Base-by-base conservation (phyloP, 1,140 invertebrate species). In the Hyphantria cunea region DNA sequence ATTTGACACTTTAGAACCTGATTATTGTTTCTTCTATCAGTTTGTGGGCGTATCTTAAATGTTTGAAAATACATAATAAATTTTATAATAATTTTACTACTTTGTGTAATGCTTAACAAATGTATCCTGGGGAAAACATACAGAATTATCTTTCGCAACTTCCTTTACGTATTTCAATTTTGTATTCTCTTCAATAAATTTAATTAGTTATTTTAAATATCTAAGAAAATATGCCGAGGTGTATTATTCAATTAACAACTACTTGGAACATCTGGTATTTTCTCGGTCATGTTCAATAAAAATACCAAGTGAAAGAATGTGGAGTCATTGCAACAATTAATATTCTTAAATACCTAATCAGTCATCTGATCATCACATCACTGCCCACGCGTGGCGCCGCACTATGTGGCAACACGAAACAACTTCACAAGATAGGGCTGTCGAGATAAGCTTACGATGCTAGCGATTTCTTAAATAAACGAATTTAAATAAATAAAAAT, bases 331-430 rank as follows among this genome's bases (percentile, higher is more conserved):
- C 74, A 74, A 86, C 82, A 80, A 84, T 86, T 82, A 73, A 73
- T 76, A 83, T 80, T 80, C 78, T 78, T 86, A 86, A 86, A 84
- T 80, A 82, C 72, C 75, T 83, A 89, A 89, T 87, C 84, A 86
- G 84, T 86, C 86, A 87, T 74, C 59, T 67, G 71, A 69, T 84
- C 79, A 86, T 84, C 82, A 74, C 68, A 66, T 53, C 53, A 55
- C 70, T 49, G 61, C 86, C 86, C 80, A 89, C 86, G 84, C 82
- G 68, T 70, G 80, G 82, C 84, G 82, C 84, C 84, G 73, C 49
- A 63, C 55, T 68, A 65, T 82, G 80, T 72, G 69, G 80, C 72
- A 83, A 86, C 63, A 69, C 59, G 60, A 62, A 67, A 66, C 63
- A 42, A 65, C 64, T 71, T 66, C 52, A 59, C 47, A 48, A 33